Conservation (phyloP, 1,140 invertebrate species). For the Matsumurasca onukii region DNA sequence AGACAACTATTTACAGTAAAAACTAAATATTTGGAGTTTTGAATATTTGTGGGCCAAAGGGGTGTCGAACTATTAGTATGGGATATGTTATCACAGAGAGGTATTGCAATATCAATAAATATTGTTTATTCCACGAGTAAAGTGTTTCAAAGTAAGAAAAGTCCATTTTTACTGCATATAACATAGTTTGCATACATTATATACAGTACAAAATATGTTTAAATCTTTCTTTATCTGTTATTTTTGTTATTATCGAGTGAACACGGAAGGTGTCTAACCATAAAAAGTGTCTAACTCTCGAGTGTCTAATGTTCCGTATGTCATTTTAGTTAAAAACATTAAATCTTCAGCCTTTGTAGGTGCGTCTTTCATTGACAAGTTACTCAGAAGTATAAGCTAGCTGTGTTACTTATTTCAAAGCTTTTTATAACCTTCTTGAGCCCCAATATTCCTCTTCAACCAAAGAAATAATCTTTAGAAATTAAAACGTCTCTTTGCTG, state of each 20-base stretch:
- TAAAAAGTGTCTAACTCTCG: not conserved
- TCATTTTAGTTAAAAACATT: not conserved
- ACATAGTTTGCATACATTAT: not conserved
- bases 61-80: not conserved
- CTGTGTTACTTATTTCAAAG: not conserved
- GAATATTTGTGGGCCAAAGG: too few relatives aligned
- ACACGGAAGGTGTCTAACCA: too few relatives aligned
- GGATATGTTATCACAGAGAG: not conserved
- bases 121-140: too few relatives aligned
- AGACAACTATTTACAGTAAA: too few relatives aligned
- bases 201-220: too few relatives aligned
- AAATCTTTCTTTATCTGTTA: too few relatives aligned
- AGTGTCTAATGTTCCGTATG: not conserved
- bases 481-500: constrained; percentile 4
- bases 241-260: too few relatives aligned
- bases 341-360: not conserved
- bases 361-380: not conserved
- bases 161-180: not conserved
- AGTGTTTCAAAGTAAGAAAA: not conserved
- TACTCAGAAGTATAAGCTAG: constrained; percentile 7
- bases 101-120: too few relatives aligned
- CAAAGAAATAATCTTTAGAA: constrained; percentile 3
- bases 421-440: not conserved
- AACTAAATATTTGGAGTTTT: too few relatives aligned
- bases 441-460: constrained; percentile 1